Conservation (phyloP, 2,888 invertebrate genomes). For the Drosophila nr. fundita region DNA sequence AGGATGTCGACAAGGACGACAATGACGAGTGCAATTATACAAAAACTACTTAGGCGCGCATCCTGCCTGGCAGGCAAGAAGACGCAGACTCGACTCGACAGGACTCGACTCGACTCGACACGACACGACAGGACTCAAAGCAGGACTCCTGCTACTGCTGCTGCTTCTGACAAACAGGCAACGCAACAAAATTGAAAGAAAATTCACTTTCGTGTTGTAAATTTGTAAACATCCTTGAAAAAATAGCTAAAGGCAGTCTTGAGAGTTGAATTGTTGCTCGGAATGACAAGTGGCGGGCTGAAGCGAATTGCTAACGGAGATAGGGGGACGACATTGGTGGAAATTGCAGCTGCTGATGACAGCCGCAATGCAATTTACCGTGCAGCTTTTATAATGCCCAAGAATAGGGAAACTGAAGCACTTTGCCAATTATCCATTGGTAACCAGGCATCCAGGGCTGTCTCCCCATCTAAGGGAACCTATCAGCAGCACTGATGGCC, state of each 20-base stretch:
- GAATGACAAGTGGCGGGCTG: constrained; percentile 49
- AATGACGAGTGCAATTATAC: constrained; percentile 81
- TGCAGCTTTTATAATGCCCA: constrained; percentile 55
- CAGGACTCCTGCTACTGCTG: constrained; percentile 24
- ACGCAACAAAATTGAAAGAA: constrained; percentile 76
- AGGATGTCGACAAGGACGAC: constrained; percentile 75
- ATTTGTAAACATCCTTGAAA: constrained; percentile 81
- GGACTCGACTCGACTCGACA: constrained; percentile 29
- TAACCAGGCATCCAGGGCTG: constrained; percentile 16
- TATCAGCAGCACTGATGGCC: constrained; percentile 57
- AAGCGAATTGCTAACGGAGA: not conserved
- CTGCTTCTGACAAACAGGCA: constrained; percentile 52
- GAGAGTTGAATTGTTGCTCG: constrained; percentile 51
- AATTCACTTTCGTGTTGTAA: constrained; percentile 82
- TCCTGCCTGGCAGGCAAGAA: constrained; percentile 63
- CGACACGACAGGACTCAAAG: constrained; percentile 36
- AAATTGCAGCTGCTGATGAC: constrained; percentile 55
- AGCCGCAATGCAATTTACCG: constrained; percentile 76
- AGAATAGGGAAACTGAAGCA: constrained; percentile 41
- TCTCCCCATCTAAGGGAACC: not conserved
- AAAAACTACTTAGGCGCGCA: constrained; percentile 80
- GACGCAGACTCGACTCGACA: constrained; percentile 35
- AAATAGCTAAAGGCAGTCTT: constrained; percentile 67
- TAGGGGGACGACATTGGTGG: not conserved
- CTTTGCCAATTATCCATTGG: constrained; percentile 60